Evolutionary conservation across 1,140 invertebrate genomes (phyloP).

Genomic region (Orchestia grillus): DNA sequence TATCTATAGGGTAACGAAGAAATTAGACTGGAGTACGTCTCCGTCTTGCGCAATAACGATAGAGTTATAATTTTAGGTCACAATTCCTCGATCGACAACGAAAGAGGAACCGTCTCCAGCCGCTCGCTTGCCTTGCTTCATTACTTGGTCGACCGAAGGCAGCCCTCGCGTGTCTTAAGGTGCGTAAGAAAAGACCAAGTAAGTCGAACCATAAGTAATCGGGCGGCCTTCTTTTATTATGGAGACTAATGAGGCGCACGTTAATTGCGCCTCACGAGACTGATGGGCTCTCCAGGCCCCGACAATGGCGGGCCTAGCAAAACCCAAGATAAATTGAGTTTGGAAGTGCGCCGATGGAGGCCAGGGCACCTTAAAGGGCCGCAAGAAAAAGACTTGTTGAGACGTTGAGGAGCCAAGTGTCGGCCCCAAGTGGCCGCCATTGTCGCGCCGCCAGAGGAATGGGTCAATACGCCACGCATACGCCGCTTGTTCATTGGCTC

Average conservation of each 20-base stretch:
- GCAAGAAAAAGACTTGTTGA: slow-evolving; percentile 13
- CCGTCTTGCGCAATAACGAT: background rate
- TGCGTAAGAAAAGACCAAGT: slow-evolving; percentile 28
- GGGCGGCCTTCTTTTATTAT: slow-evolving; percentile 38
- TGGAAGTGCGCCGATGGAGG: slow-evolving; percentile 13
- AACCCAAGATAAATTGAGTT: slow-evolving; percentile 13
- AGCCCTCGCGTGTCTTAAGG: background rate
- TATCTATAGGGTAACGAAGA: too few species aligned
- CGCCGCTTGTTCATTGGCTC: slow-evolving; percentile 43
- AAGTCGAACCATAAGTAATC: slow-evolving; percentile 38
- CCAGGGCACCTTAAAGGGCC: slow-evolving; percentile 24
- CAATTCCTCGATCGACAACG: background rate
- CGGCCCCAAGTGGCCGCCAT: slow-evolving; percentile 38
- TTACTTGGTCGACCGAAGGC: background rate
- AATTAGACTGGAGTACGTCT: too few species aligned
- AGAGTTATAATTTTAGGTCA: background rate
- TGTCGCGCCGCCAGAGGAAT: background rate
- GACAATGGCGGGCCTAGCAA: slow-evolving; percentile 18
- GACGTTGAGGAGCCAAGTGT: slow-evolving; percentile 35
- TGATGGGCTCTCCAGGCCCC: slow-evolving; percentile 8
- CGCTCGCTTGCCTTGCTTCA: background rate
- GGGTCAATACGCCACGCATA: slow-evolving; percentile 42
- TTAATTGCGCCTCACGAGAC: slow-evolving; percentile 49
- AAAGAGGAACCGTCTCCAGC: background rate
- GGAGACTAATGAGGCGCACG: slow-evolving; percentile 31